These are phyloP conservation scores for Mystacornis crossleyi DNA, from an alignment of 2,113 vertebrate genomes.

Conservation along the genomic window DNA sequence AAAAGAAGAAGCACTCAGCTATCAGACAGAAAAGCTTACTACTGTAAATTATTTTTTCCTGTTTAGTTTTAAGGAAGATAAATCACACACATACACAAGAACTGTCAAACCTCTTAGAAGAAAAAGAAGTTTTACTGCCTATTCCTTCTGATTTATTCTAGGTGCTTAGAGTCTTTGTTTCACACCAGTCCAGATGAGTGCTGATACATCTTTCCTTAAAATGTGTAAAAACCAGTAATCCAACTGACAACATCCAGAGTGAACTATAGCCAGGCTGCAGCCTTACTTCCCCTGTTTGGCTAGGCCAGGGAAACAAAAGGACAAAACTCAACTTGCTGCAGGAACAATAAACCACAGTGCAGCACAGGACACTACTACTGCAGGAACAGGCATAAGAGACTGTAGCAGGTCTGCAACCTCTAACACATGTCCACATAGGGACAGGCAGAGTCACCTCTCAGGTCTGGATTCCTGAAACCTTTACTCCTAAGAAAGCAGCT, in stretches of 20 bases:
- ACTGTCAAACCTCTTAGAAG: background rate
- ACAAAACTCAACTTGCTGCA: background rate
- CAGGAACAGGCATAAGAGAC: background rate
- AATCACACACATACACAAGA: background rate
- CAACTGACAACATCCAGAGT: background rate
- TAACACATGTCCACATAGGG: rapidly evolving
- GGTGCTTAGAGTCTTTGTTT: background rate
- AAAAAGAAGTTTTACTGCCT: background rate
- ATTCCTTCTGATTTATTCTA: background rate
- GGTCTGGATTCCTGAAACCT: background rate
- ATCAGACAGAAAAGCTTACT: background rate
- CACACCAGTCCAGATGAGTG: background rate
- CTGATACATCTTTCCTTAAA: background rate
- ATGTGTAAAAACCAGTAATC: background rate
- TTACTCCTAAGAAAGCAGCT: background rate
- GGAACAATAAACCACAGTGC: background rate
- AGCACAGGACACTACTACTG: background rate
- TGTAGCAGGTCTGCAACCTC: background rate
- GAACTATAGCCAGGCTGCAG: background rate
- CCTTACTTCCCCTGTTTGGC: rapidly evolving
- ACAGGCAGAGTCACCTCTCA: background rate
- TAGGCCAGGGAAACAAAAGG: background rate
- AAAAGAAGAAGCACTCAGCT: background rate
- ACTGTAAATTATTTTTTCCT: background rate
- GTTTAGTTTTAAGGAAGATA: background rate